Evolutionary conservation across 2,797 vertebrate species (phyloP).

Genomic region (Austrolebias charrua): DNA sequence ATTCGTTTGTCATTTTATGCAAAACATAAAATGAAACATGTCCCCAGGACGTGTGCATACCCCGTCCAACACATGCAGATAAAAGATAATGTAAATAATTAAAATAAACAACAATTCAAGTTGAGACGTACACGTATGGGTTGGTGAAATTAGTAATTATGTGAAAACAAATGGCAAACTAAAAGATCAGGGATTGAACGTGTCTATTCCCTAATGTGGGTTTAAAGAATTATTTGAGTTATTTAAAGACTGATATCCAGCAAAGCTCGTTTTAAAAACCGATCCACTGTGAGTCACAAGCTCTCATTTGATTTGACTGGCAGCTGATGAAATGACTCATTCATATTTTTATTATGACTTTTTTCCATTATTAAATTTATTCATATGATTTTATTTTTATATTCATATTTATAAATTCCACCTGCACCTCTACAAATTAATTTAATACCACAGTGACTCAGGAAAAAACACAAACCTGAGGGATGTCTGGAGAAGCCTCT

Average conservation of each 20-base stretch:
- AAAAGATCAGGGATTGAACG: neutral
- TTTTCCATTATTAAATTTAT: neutral
- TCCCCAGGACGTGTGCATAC: too few species aligned
- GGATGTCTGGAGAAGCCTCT: too few species aligned
- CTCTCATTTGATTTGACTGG: too few species aligned
- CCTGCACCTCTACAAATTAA: neutral
- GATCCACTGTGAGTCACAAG: neutral
- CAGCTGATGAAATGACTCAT: too few species aligned
- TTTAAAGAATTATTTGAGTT: neutral
- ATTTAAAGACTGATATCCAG: neutral
- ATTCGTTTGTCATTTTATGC: too few species aligned
- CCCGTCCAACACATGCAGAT: too few species aligned
- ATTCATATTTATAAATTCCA: neutral
- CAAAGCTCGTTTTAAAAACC: neutral
- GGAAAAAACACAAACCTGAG: too few species aligned
- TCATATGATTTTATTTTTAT: neutral
- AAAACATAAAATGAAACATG: too few species aligned
- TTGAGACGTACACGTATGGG: neutral
- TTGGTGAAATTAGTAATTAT: neutral
- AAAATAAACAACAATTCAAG: neutral
- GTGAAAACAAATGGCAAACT: neutral
- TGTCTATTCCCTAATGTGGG: neutral
- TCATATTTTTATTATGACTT: neutral
- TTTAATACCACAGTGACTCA: neutral
- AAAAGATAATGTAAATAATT: too few species aligned